Evolutionary conservation across 2,113 vertebrate species (phyloP).

Genomic region (Bufo gargarizans): DNA sequence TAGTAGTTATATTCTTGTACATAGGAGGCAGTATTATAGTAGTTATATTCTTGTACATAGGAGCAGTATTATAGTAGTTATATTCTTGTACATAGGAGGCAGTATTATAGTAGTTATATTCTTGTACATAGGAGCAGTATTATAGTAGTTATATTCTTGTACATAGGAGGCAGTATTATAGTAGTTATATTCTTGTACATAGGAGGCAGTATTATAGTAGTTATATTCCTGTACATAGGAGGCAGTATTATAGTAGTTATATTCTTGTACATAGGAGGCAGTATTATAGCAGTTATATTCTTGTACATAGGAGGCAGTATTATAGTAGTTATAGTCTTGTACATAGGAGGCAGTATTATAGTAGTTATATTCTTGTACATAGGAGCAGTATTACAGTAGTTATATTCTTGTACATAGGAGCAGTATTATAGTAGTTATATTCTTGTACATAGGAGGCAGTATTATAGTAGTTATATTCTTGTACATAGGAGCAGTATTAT

Average conservation of each 20-base stretch:
- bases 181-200: not conserved
- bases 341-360: no score
- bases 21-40: conserved; percentile 8
- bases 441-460: not conserved
- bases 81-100: not conserved
- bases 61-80: conserved; percentile 4
- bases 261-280: not conserved
- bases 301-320: not conserved
- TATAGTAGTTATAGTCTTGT: no score
- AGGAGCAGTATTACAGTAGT: not conserved
- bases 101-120: conserved; percentile 16
- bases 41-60: conserved; percentile 8
- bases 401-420: not conserved
- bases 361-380: not conserved
- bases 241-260: conserved; percentile 13
- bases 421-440: not conserved
- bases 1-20: not conserved
- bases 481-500: not conserved
- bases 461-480: conserved; percentile 6
- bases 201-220: not conserved
- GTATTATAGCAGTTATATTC: not conserved
- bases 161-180: not conserved
- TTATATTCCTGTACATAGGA: conserved; percentile 3
- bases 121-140: not conserved
- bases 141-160: conserved; percentile 10